Conservation (phyloP, 2,888 invertebrate species). For the Rhingia rostrata region DNA sequence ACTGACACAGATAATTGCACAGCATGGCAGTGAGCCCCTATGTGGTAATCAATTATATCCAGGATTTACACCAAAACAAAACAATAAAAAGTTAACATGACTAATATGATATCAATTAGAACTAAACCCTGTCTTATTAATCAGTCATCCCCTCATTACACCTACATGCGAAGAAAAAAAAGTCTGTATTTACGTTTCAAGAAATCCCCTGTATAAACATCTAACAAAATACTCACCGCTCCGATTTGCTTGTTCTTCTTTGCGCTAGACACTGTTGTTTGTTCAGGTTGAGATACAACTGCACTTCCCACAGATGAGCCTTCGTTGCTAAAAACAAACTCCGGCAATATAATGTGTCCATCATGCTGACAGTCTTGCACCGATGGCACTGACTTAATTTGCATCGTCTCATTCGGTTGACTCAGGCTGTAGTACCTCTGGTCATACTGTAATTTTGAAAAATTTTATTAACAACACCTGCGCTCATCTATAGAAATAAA, state of each 20-base stretch:
- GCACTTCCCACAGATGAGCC: conserved; percentile 22
- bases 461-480: background rate
- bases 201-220: conserved; percentile 3
- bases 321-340: conserved; percentile 61
- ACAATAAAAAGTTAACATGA: background rate
- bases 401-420: conserved; percentile 70
- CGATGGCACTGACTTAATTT: conserved; percentile 64
- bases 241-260: conserved; percentile 52
- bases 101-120: background rate
- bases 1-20: no score
- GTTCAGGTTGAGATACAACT: conserved; percentile 23
- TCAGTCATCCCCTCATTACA: background rate
- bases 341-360: conserved; percentile 74
- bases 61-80: background rate
- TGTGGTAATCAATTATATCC: background rate
- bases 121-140: background rate
- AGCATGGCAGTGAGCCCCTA: no score
- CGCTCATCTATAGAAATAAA: background rate
- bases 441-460: conserved; percentile 50
- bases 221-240: conserved; percentile 46
- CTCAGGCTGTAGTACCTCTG: conserved; percentile 43
- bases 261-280: conserved; percentile 23
- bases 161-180: conserved; percentile 1
- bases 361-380: conserved; percentile 62
- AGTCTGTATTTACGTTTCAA: background rate